Evolutionary conservation across 2,888 invertebrate genomes (phyloP), one percentile per base, ranked within the genome.

Genomic region (Diaperis boleti): DNA sequence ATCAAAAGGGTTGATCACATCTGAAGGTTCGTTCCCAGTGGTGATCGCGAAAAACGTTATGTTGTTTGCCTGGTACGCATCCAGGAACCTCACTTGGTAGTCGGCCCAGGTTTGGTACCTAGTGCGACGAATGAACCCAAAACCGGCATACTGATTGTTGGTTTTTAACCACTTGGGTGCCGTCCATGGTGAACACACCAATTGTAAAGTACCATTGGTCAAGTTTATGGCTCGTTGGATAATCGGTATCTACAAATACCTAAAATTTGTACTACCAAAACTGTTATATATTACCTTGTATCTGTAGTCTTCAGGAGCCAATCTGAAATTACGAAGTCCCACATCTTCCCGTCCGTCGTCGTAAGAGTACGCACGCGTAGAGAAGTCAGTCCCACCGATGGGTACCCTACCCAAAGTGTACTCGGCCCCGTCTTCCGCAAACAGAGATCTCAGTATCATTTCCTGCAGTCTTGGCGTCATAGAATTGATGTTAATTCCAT

Each of bases 381-480:
- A 96, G 79, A 96, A 96, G 80, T 96, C 96, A 52, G 88, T 87
- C 4, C 95, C 94, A 1, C 88, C 96, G 64, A 96, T 92, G 0
- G 96, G 92, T 5, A 94, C 87, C 33, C 96, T 85, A 37, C 91
- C 89, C 69, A 95, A 76, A 71, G 87, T 91, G 79, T 94, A 96
- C 67, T 89, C 89, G 57, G 92, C 84, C 5, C 96, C 96, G 62
- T 83, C 78, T 1, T 80, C 72, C 5, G 87, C 84, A 74, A 88
- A 94, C 77, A 91, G 94, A 0, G 94, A 41, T 41, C 41, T 7
- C 50, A 60, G n/a, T n/a, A 60, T 17, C 26, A n/a, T 7, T 13
- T 54, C 22, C 31, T 60, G 60, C 3, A 18, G 26, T 6, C 10
- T 33, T 15, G 31, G 15, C 1, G 15, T 11, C 0, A 60, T 15